A percentile compares a stretch with the other conserved stretches of the same genome.
Evolutionary conservation across 1,140 invertebrate genomes (phyloP).

Genomic region (Dysdera silvatica): DNA sequence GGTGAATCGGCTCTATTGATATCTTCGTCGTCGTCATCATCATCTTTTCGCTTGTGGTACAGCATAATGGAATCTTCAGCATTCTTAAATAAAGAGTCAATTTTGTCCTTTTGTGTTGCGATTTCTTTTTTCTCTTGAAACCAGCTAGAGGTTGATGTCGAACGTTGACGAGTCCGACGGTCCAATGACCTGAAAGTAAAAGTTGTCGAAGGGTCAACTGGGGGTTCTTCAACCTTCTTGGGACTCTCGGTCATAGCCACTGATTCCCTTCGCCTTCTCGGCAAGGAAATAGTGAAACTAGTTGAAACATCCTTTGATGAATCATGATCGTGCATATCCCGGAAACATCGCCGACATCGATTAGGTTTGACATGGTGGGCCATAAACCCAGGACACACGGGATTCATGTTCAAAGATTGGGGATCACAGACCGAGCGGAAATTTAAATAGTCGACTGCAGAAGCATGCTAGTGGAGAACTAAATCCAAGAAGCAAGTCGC

Average conservation of each 20-base stretch:
- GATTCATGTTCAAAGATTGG: conserved; percentile 18
- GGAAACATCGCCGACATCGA: conserved; percentile 83
- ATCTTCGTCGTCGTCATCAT: background rate
- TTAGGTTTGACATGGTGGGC: conserved; percentile 88
- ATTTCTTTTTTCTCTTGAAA: conserved; percentile 34
- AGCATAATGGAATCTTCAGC: conserved; percentile 12
- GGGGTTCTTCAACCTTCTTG: background rate
- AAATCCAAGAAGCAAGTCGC: no score
- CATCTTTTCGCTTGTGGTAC: background rate
- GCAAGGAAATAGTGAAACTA: conserved; percentile 16
- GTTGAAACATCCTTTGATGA: conserved; percentile 4
- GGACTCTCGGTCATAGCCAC: conserved; percentile 15
- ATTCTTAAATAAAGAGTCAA: conserved; percentile 15
- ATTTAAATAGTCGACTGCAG: no score
- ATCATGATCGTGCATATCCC: conserved; percentile 43
- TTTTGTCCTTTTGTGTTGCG: conserved; percentile 16
- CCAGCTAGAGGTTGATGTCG: conserved; percentile 38
- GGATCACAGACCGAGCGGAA: no score
- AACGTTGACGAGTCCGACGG: background rate
- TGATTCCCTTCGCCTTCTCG: conserved; percentile 15
- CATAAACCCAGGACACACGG: conserved; percentile 63
- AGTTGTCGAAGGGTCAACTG: background rate
- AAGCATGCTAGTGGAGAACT: no score
- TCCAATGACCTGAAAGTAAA: conserved; percentile 11
- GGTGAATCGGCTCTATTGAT: no score